Percentiles rank a stretch among this genome's conserved stretches.
phyloP scores from a whole-genome alignment of 2,888 invertebrate species.

The Oscheius sp. region DNA sequence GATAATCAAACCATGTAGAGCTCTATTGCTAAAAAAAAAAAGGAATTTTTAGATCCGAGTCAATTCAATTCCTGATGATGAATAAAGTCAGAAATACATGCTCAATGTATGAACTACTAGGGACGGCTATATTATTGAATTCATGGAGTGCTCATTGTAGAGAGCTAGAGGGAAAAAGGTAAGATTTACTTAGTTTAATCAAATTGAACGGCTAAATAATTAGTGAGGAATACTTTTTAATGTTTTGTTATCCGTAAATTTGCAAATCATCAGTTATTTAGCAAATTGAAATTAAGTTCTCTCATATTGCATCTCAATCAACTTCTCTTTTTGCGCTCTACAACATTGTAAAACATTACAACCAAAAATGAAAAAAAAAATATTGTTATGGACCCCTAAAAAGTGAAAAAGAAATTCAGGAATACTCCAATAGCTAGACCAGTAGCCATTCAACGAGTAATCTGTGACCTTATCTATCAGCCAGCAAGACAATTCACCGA shows the following conservation, averaged over 20 bases:
- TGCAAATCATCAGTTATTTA: no score
- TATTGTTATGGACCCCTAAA: no score
- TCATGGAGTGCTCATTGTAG: slow-evolving; percentile 52
- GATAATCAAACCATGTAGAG: slow-evolving; percentile 40
- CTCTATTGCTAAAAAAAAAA: background rate
- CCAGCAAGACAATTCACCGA: slow-evolving; percentile 25
- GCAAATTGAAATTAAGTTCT: no score
- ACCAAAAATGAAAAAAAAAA: no score
- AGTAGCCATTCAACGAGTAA: background rate
- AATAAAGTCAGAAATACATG: slow-evolving; percentile 28
- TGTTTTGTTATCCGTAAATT: no score
- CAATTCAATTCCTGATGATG: slow-evolving; percentile 13
- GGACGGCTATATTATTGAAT: slow-evolving; percentile 57
- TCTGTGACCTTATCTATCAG: slow-evolving; percentile 7
- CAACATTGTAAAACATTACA: no score
- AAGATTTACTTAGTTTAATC: no score
- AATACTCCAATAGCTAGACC: background rate
- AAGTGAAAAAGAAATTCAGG: no score
- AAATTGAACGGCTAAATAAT: no score
- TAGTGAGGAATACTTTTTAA: no score
- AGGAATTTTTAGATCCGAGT: slow-evolving; percentile 1
- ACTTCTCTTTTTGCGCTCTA: no score
- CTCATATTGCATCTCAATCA: no score
- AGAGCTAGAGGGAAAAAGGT: background rate
- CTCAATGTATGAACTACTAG: slow-evolving; percentile 58